phyloP scores from a whole-genome alignment of 2,113 vertebrate genomes.

The Brachirus orientalis region DNA sequence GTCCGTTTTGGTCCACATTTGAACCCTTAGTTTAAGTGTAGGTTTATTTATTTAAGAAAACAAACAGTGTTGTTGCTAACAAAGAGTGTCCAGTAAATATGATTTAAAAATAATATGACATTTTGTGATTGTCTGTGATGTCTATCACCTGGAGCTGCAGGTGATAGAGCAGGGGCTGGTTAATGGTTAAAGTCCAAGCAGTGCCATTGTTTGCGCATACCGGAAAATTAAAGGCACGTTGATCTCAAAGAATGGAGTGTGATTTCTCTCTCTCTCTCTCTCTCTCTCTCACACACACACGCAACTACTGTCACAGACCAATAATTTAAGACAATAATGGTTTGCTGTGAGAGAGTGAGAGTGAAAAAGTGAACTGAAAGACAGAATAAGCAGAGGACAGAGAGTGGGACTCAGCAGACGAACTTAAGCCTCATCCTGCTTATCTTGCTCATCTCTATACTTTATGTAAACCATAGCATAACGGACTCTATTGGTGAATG shows the following conservation, averaged over 20 bases:
- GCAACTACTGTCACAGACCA: background rate
- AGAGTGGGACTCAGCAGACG: slow-evolving; percentile 1
- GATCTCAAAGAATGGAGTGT: no score
- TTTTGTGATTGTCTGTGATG: background rate
- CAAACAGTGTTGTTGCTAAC: no score
- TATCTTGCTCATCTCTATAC: slow-evolving; percentile 26
- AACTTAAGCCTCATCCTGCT: slow-evolving; percentile 14
- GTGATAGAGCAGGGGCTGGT: background rate
- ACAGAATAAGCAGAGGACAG: background rate
- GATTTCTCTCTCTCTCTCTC: no score
- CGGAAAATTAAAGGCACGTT: slow-evolving; percentile 2
- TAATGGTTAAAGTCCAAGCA: slow-evolving; percentile 32
- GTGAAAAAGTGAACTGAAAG: background rate
- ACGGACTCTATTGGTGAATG: background rate
- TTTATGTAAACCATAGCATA: background rate
- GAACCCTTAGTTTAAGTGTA: no score
- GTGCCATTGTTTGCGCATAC: background rate
- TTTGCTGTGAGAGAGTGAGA: background rate
- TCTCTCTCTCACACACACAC: no score
- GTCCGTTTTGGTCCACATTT: no score
- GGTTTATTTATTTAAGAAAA: no score
- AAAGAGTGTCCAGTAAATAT: no score
- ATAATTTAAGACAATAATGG: background rate
- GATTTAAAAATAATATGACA: no score
- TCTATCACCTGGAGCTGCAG: background rate